These are phyloP conservation scores for Dolomedes plantarius DNA, from an alignment of 2,888 invertebrate species.

Conservation along the genomic window DNA sequence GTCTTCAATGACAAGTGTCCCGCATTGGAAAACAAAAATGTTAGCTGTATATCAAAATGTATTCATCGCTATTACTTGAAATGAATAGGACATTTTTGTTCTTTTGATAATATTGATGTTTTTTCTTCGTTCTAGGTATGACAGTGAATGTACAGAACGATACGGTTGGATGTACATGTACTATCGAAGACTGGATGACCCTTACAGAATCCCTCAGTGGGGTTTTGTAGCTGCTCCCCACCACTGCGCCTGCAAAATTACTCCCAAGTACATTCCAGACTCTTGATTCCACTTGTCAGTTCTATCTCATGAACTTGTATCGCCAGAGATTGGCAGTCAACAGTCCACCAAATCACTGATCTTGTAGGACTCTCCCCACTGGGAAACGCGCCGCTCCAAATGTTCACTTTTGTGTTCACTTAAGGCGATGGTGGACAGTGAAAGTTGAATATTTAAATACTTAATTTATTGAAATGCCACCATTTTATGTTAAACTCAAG, in stretches of 20 bases:
- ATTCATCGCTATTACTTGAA: too few species aligned
- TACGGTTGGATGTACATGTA: conserved; percentile 74
- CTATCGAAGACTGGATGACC: conserved; percentile 71
- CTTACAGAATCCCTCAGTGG: conserved; percentile 73
- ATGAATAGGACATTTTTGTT: too few species aligned
- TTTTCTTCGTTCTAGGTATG: conserved; percentile 58
- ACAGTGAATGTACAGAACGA: conserved; percentile 73
- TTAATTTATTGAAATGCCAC: neutral
- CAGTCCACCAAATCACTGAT: neutral
- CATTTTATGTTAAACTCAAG: neutral
- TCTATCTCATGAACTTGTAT: conserved; percentile 20
- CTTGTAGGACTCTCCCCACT: neutral
- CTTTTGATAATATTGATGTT: neutral
- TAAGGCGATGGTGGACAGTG: neutral
- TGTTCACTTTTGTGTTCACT: neutral
- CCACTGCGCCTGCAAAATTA: conserved; percentile 75
- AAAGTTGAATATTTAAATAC: neutral
- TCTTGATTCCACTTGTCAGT: conserved; percentile 35
- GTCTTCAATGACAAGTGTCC: too few species aligned
- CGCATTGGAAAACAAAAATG: too few species aligned
- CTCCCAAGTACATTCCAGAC: conserved; percentile 72
- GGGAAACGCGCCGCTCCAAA: neutral
- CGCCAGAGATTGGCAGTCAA: conserved; percentile 7
- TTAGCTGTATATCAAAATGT: too few species aligned
- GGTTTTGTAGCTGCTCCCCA: conserved; percentile 74